phyloP scores from a whole-genome alignment of 2,113 vertebrate genomes.

The Solea solea region DNA sequence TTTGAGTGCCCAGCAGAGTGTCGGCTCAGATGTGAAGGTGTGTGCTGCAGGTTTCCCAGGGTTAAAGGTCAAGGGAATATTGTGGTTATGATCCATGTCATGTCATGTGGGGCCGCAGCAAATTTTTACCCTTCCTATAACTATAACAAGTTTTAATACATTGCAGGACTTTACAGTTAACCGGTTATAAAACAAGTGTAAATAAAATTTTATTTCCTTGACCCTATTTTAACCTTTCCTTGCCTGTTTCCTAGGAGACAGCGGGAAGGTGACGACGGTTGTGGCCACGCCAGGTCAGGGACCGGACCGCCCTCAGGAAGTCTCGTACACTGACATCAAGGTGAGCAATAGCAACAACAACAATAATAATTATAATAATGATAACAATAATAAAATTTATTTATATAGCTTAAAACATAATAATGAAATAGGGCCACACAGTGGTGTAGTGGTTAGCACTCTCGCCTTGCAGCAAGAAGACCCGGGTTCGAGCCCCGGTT shows the following conservation, averaged over 20 bases:
- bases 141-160: background rate
- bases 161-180: background rate
- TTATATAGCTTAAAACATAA: too few relatives aligned
- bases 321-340: constrained; percentile 94
- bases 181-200: background rate
- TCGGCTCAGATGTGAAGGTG: constrained; percentile 39
- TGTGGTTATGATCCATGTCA: background rate
- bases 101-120: background rate
- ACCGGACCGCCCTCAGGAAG: constrained; percentile 91
- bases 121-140: background rate
- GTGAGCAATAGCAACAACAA: constrained; percentile 56
- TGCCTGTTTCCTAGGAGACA: constrained; percentile 82
- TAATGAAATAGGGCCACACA: too few relatives aligned
- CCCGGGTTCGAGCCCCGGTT: too few relatives aligned
- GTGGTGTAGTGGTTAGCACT: too few relatives aligned
- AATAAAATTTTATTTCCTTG: background rate
- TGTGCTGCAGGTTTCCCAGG: constrained; percentile 20
- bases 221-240: background rate
- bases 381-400: too few relatives aligned
- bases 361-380: too few relatives aligned
- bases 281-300: constrained; percentile 92
- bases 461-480: too few relatives aligned
- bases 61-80: background rate
- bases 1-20: constrained; percentile 31
- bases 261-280: constrained; percentile 91